Evolutionary conservation across 2,888 invertebrate genomes (phyloP).

Genomic region (Cephus runcator): DNA sequence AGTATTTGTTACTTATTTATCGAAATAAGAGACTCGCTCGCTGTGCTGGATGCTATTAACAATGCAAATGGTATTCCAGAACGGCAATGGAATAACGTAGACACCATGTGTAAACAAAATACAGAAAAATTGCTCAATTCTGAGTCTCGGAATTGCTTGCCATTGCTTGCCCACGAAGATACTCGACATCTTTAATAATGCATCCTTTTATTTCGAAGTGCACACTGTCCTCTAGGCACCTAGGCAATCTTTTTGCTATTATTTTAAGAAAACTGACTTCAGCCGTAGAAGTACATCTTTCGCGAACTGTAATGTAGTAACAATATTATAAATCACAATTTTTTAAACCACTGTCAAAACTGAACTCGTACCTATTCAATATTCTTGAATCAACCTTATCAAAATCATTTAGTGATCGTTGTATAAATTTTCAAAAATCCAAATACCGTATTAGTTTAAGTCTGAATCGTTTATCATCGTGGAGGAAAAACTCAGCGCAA

Average conservation of each 20-base stretch:
- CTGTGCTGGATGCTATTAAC: constrained; percentile 25
- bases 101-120: constrained; percentile 37
- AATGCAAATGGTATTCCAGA: constrained; percentile 33
- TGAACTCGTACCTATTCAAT: not conserved
- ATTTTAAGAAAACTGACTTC: not conserved
- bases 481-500: no score
- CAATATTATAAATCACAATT: not conserved
- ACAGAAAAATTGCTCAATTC: constrained; percentile 47
- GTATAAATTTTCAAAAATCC: not conserved
- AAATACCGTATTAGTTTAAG: not conserved
- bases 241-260: not conserved
- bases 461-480: no score
- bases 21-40: not conserved
- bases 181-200: constrained; percentile 35
- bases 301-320: not conserved
- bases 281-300: not conserved
- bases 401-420: not conserved
- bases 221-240: not conserved
- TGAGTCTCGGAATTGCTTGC: constrained; percentile 26
- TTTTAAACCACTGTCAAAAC: not conserved
- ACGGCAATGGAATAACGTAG: constrained; percentile 21
- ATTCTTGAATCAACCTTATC: not conserved
- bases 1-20: not conserved
- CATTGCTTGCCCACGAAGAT: constrained; percentile 7
- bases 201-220: constrained; percentile 25